Conservation (phyloP, 2,888 invertebrate species). For the Stratiomys singularior region DNA sequence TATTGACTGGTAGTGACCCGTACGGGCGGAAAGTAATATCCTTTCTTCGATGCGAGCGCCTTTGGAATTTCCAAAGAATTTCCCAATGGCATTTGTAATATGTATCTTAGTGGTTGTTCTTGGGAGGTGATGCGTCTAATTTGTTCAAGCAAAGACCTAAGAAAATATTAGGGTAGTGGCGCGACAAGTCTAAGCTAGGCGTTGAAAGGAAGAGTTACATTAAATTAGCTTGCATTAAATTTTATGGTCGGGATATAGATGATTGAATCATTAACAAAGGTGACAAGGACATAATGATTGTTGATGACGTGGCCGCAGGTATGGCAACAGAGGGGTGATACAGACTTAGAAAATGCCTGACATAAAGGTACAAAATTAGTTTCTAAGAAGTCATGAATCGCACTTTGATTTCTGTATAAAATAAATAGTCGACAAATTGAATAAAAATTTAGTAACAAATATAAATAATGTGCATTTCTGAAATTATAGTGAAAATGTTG, state of each 20-base stretch:
- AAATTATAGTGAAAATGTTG: no score
- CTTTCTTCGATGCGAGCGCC: constrained; percentile 29
- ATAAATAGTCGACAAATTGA: no score
- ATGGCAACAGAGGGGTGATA: no score
- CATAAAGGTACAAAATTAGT: no score
- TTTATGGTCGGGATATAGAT: neutral
- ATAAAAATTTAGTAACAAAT: no score
- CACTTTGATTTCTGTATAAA: no score
- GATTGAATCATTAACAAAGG: constrained; percentile 18
- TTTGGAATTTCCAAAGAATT: constrained; percentile 42
- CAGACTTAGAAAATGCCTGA: no score
- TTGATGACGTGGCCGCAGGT: neutral
- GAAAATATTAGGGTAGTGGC: constrained; percentile 6
- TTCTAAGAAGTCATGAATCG: no score
- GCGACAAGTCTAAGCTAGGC: constrained; percentile 11
- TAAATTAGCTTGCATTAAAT: neutral
- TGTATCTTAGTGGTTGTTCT: neutral
- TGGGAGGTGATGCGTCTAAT: neutral
- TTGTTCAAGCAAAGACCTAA: neutral
- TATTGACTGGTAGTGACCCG: neutral
- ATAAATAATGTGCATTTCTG: no score
- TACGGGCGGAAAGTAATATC: neutral
- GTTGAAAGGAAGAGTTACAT: constrained; percentile 6
- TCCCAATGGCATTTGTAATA: constrained; percentile 18
- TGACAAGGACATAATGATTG: constrained; percentile 14